Conservation (phyloP, 2,113 vertebrate species). For the Argyrosomus japonicus region DNA sequence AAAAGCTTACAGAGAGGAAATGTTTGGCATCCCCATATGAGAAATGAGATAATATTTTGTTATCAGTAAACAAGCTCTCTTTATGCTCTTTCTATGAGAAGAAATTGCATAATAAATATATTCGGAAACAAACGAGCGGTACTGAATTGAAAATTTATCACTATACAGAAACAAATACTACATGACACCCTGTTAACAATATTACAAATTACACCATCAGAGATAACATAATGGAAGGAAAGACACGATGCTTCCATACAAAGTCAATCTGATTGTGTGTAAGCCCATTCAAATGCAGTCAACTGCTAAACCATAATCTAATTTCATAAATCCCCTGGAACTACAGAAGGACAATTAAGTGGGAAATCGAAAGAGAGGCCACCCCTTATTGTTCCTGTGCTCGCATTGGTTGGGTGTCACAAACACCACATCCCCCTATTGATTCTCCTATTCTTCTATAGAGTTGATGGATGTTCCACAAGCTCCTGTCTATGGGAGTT, state of each 20-base stretch:
- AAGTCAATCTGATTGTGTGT: slow-evolving; percentile 42
- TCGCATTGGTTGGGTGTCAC: slow-evolving; percentile 54
- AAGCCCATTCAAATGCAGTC: slow-evolving; percentile 61
- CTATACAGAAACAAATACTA: slow-evolving; percentile 23
- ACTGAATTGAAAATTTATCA: slow-evolving; percentile 41
- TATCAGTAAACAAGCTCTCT: slow-evolving; percentile 22
- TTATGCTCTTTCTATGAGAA: slow-evolving; percentile 9
- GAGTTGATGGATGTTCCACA: slow-evolving; percentile 76
- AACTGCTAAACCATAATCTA: slow-evolving; percentile 61
- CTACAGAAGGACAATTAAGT: slow-evolving; percentile 73
- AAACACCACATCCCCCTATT: slow-evolving; percentile 69
- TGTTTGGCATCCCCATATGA: slow-evolving; percentile 4
- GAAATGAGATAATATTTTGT: slow-evolving; percentile 28
- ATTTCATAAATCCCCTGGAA: slow-evolving; percentile 72
- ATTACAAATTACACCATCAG: slow-evolving; percentile 59
- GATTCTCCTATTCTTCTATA: slow-evolving; percentile 72
- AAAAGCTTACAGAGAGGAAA: slow-evolving; percentile 6
- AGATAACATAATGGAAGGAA: slow-evolving; percentile 55
- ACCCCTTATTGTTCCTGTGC: slow-evolving; percentile 57
- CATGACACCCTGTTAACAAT: slow-evolving; percentile 40
- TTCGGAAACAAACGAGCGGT: background rate
- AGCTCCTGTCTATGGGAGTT: slow-evolving; percentile 72
- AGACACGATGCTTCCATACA: slow-evolving; percentile 42
- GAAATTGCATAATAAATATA: slow-evolving; percentile 11
- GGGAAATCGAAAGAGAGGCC: slow-evolving; percentile 63